phyloP scores from a whole-genome alignment of 2,113 vertebrate species.

The Mugil cephalus region DNA sequence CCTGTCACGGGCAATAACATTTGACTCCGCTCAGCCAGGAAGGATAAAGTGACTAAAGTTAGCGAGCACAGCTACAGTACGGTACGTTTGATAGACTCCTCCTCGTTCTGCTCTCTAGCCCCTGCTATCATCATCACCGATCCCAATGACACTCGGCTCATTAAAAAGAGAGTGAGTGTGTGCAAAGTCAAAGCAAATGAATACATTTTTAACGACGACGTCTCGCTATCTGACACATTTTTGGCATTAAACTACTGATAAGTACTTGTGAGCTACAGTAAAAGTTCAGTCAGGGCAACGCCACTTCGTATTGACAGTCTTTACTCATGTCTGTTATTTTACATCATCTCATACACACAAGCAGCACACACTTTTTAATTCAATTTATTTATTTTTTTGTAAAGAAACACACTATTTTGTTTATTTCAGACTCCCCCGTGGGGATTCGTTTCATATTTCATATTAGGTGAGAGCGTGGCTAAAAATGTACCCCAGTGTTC shows the following conservation, averaged over 20 bases:
- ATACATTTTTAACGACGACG: slow-evolving; percentile 22
- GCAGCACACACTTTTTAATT: not conserved
- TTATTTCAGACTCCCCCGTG: not conserved
- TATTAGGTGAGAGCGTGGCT: not conserved
- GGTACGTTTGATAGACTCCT: slow-evolving; percentile 58
- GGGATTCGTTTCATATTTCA: not conserved
- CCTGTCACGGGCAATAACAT: slow-evolving; percentile 71
- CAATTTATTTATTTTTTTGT: no score
- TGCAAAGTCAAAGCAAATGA: slow-evolving; percentile 32
- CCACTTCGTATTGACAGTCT: not conserved
- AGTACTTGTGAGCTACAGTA: slow-evolving; percentile 14
- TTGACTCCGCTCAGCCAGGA: slow-evolving; percentile 51
- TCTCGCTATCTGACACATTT: slow-evolving; percentile 13
- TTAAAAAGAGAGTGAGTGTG: slow-evolving; percentile 43
- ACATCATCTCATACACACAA: not conserved
- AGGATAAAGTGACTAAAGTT: slow-evolving; percentile 55
- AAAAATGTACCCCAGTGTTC: not conserved
- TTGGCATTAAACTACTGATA: slow-evolving; percentile 3
- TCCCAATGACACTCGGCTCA: slow-evolving; percentile 59
- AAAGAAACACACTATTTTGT: no score
- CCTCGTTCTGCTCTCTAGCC: slow-evolving; percentile 42
- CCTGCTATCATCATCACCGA: slow-evolving; percentile 45
- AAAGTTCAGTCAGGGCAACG: slow-evolving; percentile 15
- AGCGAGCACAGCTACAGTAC: slow-evolving; percentile 19
- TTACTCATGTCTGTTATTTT: not conserved